Evolutionary conservation across 2,797 vertebrate species (phyloP), one percentile per base, ranked within the genome.

Genomic region (Helicolenus hilgendorfi): DNA sequence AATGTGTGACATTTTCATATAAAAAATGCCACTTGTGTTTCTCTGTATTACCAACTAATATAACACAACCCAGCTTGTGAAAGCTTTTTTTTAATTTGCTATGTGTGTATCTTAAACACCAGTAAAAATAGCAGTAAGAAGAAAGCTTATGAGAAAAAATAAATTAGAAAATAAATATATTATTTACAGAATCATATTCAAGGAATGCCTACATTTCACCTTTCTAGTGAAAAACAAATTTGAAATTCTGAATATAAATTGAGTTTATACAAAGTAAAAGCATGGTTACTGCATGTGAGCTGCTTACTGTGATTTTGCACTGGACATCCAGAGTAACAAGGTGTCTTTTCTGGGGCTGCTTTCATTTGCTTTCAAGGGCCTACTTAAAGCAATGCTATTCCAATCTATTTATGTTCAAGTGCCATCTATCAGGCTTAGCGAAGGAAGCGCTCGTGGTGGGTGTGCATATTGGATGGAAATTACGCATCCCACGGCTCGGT

Each of bases 401-500:
- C 90, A 87, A 85, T 95, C 94, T 96, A 94, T 96, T 96, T 93
- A 87, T 93, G 92, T 92, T 95, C 81, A 85, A 96, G 95, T 89
- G 91, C 84, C 90, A 92, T 95, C 93, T 87, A 92, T 78, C 91
- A 77, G 91, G 88, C 87, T 20, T 38, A 62, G 89, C 10, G 86
- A 83, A 86, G 91, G 85, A 91, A 87, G 81, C 20, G 79, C 82
- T 82, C 45, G 11, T n/a, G 56, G 91, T 91, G 89, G 91, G 92
- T 73, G 94, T 89, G 85, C 91, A 78, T 81, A 86, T 36, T 72
- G 87, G 69, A 87, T 80, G 88, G 77, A 88, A 90, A 90, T 89
- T 63, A 88, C 45, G 64, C 92, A 83, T 88, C 91, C 89, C 93
- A 91, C 94, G 60, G 70, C 63, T 82, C 4, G 31, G 79, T 14